A percentile compares a stretch with the other conserved stretches of the same genome.
These are phyloP conservation scores for Pocillopora damicornis DNA, from an alignment of 64 coral and sea anemone species.

Conservation along the genomic window DNA sequence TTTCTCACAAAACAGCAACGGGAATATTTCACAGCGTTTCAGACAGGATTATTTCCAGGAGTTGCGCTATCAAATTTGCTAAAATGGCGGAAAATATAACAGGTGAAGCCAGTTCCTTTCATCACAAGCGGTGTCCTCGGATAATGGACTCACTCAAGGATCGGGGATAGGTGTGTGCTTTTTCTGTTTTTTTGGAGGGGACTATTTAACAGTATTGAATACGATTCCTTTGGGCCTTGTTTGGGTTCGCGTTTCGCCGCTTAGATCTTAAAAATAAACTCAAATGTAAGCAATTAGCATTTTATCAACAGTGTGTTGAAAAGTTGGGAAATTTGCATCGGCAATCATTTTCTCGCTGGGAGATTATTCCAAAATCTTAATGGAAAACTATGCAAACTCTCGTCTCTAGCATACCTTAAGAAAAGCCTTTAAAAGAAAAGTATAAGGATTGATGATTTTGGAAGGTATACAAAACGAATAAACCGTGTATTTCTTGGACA, in stretches of 20 bases:
- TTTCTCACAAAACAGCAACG: constrained; percentile 31
- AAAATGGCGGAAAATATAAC: constrained; percentile 37
- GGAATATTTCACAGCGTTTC: background rate
- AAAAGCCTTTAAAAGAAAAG: background rate
- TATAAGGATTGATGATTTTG: constrained; percentile 3
- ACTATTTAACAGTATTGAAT: background rate
- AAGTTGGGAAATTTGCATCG: constrained; percentile 38
- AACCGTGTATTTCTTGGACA: constrained; percentile 41
- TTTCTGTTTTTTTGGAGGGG: background rate
- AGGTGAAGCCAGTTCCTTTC: background rate
- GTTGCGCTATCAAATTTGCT: constrained; percentile 5
- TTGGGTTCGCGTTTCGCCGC: constrained; percentile 40
- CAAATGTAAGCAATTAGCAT: constrained; percentile 62
- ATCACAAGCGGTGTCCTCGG: constrained; percentile 18
- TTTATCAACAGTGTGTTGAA: constrained; percentile 36
- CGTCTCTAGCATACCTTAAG: background rate
- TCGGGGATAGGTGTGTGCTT: constrained; percentile 13
- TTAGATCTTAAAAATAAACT: constrained; percentile 41
- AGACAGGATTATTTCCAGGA: background rate
- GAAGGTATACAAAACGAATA: constrained; percentile 31
- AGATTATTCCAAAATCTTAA: constrained; percentile 10
- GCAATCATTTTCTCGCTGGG: constrained; percentile 37
- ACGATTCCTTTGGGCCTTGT: background rate
- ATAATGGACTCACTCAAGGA: constrained; percentile 22
- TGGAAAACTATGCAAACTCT: background rate